Percentiles rank a stretch among this genome's conserved stretches.
These are phyloP conservation scores for Gopherus evgoodei DNA, from an alignment of 2,113 vertebrate genomes.

Conservation along the genomic window DNA sequence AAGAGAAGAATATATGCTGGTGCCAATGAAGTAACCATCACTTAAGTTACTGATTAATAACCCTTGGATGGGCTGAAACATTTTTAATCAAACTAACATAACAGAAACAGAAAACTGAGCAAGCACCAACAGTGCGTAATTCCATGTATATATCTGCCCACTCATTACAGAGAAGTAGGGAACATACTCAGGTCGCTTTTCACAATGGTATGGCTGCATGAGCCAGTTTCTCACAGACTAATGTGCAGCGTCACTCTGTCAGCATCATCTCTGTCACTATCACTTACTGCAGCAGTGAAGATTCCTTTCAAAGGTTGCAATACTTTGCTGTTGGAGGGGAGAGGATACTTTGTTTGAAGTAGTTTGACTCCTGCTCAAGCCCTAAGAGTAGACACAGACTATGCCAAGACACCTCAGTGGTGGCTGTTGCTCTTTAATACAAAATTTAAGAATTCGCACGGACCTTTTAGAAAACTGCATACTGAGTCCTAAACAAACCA, in stretches of 20 bases:
- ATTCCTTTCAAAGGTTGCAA: neutral
- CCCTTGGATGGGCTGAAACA: conserved; percentile 2
- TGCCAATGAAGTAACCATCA: neutral
- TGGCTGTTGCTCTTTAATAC: neutral
- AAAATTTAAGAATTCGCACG: neutral
- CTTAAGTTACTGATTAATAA: neutral
- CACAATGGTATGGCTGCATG: neutral
- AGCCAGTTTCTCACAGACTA: neutral
- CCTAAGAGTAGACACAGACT: neutral
- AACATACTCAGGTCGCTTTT: neutral
- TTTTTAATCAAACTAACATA: neutral
- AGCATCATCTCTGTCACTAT: conserved; percentile 33
- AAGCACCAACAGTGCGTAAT: neutral
- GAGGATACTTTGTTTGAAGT: neutral
- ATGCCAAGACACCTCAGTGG: neutral
- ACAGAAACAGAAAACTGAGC: neutral
- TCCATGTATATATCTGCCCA: neutral
- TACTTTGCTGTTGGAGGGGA: neutral
- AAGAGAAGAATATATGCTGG: neutral
- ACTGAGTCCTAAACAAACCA: neutral
- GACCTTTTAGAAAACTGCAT: neutral
- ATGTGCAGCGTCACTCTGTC: conserved; percentile 40
- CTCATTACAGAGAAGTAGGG: fast-evolving
- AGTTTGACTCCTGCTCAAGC: neutral
- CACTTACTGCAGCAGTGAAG: neutral